Evolutionary conservation across 2,888 invertebrate genomes (phyloP), one percentile per base, ranked within the genome.

Genomic region (Galerucella calmariensis): DNA sequence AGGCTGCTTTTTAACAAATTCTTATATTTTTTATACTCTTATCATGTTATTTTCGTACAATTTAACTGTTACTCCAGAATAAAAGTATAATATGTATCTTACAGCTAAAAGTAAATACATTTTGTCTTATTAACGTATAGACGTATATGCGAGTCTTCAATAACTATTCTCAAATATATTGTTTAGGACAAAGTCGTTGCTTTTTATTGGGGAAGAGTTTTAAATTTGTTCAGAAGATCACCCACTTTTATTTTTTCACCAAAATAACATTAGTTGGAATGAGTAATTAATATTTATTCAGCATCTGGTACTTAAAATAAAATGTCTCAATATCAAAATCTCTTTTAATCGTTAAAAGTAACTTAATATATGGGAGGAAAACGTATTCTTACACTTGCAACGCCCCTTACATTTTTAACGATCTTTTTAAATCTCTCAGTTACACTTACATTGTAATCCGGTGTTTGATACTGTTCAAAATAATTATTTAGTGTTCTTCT

Each of bases 311-410:
- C 56, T 53, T 56, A 35, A 46, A 53, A 68, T 20, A 14, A 24
- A 24, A 44, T 68, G 41, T 20, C 68, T 68, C 9, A 11, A 44
- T 41, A 9, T 6, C 46, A 14, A 2, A 9, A 9, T 65, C 46
- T 65, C 69, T 72, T 67, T 66, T 69, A 69, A 67, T 70, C 63
- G 58, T 70, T 53, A 59, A 66, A 75, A 73, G 77, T 75, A 75
- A 76, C 61, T 61, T 14, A 69, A 76, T 76, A 69, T 51, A 61
- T 74, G 77, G 77, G 76, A 59, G 73, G 72, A 72, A 59, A 62
- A 65, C 58, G 20, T 67, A 69, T 70, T 75, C 75, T 75, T 75
- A 67, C 53, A 72, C 61, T 67, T 48, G 41, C 58, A 63, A 68
- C 74, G 75, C 75, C 72, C 69, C 72, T 20, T 69, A 24, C 5